These are phyloP conservation scores for Trypoxylon attenuatum DNA, from an alignment of 2,888 invertebrate species.

Conservation along the genomic window DNA sequence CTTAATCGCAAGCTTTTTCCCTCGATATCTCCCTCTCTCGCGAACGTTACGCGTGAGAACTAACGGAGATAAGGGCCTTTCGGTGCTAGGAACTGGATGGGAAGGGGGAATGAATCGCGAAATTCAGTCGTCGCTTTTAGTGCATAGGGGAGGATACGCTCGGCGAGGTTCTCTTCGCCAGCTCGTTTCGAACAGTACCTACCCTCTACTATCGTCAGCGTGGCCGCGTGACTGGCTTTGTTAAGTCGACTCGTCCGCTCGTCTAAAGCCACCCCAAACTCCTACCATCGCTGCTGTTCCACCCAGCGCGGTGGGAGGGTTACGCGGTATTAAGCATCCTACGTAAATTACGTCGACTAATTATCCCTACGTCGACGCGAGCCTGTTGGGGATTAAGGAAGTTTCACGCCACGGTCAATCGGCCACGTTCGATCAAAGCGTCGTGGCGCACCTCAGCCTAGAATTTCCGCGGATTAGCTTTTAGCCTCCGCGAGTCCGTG, in stretches of 20 bases:
- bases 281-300: slow-evolving; percentile 40
- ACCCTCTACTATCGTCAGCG: too few species aligned
- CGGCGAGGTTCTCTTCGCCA: too few species aligned
- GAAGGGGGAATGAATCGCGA: too few species aligned
- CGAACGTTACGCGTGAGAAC: too few species aligned
- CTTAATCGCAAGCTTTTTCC: background rate
- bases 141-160: too few species aligned
- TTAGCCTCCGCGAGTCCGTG: too few species aligned
- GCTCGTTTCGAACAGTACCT: too few species aligned
- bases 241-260: background rate
- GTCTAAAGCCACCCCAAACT: too few species aligned
- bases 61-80: too few species aligned
- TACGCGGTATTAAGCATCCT: slow-evolving; percentile 52
- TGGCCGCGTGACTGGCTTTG: background rate
- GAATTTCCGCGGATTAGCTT: slow-evolving; percentile 5
- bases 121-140: too few species aligned
- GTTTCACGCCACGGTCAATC: slow-evolving; percentile 21
- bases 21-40: background rate
- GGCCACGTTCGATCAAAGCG: background rate
- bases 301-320: slow-evolving; percentile 39
- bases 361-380: slow-evolving; percentile 44
- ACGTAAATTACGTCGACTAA: slow-evolving; percentile 57
- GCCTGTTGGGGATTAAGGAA: slow-evolving; percentile 42
- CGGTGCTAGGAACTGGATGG: too few species aligned
- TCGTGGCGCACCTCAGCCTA: background rate